These are phyloP conservation scores for Rhinichthys klamathensis DNA, from an alignment of 2,113 vertebrate species.

Conservation along the genomic window DNA sequence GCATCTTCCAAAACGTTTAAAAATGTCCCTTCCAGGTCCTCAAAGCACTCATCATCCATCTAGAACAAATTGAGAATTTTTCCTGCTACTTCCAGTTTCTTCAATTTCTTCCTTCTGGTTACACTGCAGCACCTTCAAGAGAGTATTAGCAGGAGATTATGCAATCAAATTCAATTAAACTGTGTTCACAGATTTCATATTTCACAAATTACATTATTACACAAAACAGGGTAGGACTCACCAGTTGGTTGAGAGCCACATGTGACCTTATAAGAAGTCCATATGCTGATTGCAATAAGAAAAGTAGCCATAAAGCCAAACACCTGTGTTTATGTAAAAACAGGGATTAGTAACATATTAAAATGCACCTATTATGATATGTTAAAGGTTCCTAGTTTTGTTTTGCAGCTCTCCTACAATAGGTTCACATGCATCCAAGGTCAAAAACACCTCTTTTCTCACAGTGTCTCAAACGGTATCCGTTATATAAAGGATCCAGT, in stretches of 20 bases:
- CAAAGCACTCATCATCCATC: not conserved
- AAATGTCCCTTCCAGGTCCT: not conserved
- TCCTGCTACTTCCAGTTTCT: not conserved
- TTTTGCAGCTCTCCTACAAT: too few relatives aligned
- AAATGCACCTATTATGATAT: too few relatives aligned
- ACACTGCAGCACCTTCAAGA: slow-evolving; percentile 43
- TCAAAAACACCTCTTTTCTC: too few relatives aligned
- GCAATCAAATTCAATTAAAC: not conserved
- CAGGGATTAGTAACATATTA: not conserved
- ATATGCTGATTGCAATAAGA: slow-evolving; percentile 85
- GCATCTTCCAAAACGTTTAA: not conserved
- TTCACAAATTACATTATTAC: not conserved
- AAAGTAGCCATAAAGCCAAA: slow-evolving; percentile 90
- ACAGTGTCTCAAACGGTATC: too few relatives aligned
- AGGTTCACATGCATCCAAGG: too few relatives aligned
- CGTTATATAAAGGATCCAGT: too few relatives aligned
- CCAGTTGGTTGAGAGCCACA: slow-evolving; percentile 85
- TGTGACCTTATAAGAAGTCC: slow-evolving; percentile 88
- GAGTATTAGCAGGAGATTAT: not conserved
- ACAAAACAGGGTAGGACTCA: slow-evolving; percentile 64
- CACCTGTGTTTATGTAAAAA: slow-evolving; percentile 72
- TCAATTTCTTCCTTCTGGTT: not conserved
- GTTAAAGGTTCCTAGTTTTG: too few relatives aligned
- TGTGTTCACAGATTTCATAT: not conserved
- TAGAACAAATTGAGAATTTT: not conserved